phyloP scores from a whole-genome alignment of 37 sponge, comb jelly and placozoan species.

The Chondrilla cf. caribensis region DNA sequence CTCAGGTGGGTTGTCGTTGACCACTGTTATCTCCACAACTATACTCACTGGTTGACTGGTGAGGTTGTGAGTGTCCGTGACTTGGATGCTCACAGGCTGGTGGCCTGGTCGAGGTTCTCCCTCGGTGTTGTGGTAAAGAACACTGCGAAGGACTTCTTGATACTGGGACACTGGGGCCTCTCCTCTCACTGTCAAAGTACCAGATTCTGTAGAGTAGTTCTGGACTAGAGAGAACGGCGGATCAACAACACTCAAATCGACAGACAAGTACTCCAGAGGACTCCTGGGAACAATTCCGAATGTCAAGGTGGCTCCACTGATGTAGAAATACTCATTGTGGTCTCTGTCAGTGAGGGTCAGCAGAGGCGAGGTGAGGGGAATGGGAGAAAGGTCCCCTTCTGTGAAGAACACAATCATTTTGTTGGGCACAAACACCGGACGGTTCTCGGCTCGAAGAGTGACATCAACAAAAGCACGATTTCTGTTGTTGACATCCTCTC shows the following conservation, averaged over 20 bases:
- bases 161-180: slow-evolving; percentile 54
- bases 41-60: slow-evolving; percentile 52
- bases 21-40: slow-evolving; percentile 37
- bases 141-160: slow-evolving; percentile 44
- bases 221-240: slow-evolving; percentile 12
- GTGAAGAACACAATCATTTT: slow-evolving; percentile 31
- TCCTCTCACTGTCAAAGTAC: slow-evolving; percentile 52
- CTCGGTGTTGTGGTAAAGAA: slow-evolving; percentile 59
- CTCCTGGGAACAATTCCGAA: slow-evolving; percentile 45
- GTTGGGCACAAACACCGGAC: slow-evolving; percentile 49
- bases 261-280: slow-evolving; percentile 51
- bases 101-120: slow-evolving; percentile 66
- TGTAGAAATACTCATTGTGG: slow-evolving; percentile 84
- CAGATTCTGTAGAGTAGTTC: slow-evolving; percentile 41
- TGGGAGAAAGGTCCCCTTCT: slow-evolving; percentile 39
- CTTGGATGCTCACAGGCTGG: slow-evolving; percentile 49
- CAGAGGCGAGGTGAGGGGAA: slow-evolving; percentile 40
- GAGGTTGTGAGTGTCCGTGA: slow-evolving; percentile 59
- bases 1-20: slow-evolving; percentile 69
- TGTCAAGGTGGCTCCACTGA: slow-evolving; percentile 49
- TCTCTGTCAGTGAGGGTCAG: slow-evolving; percentile 74
- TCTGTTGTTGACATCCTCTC: slow-evolving; percentile 44
- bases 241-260: slow-evolving; percentile 32
- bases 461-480: slow-evolving; percentile 45
- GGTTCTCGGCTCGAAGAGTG: slow-evolving; percentile 61